Conservation (phyloP, 2,888 invertebrate genomes). For the Nebria salina region DNA sequence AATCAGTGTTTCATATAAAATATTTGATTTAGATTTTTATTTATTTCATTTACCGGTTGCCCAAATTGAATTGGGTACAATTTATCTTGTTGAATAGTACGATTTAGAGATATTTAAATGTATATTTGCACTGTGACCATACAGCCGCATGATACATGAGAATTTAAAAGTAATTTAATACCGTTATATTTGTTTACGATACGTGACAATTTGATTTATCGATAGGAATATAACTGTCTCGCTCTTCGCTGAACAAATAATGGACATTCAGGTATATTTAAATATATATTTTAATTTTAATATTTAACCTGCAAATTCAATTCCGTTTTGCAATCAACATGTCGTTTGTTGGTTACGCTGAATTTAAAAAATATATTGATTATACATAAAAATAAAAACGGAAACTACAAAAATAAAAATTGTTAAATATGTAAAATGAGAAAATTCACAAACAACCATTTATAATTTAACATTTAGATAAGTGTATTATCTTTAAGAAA, state of each 20-base stretch:
- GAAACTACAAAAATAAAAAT: no score
- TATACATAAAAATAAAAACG: no score
- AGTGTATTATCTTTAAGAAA: no score
- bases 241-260: conserved; percentile 20
- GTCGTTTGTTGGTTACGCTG: no score
- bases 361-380: no score
- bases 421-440: no score
- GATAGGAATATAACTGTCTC: conserved; percentile 39
- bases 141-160: conserved; percentile 42
- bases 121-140: conserved; percentile 20
- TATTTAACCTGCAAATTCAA: neutral
- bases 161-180: conserved; percentile 44
- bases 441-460: no score
- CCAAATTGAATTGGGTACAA: conserved; percentile 29
- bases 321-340: no score
- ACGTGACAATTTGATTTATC: conserved; percentile 44
- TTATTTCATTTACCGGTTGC: neutral
- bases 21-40: neutral
- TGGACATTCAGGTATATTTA: conserved; percentile 28
- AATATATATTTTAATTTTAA: conserved; percentile 14
- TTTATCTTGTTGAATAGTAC: conserved; percentile 34
- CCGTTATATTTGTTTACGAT: conserved; percentile 43
- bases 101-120: conserved; percentile 40
- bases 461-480: no score
- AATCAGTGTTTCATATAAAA: neutral